These are phyloP conservation scores for Sorex maritimensis DNA, from an alignment of 2,797 vertebrate genomes.

Conservation along the genomic window DNA sequence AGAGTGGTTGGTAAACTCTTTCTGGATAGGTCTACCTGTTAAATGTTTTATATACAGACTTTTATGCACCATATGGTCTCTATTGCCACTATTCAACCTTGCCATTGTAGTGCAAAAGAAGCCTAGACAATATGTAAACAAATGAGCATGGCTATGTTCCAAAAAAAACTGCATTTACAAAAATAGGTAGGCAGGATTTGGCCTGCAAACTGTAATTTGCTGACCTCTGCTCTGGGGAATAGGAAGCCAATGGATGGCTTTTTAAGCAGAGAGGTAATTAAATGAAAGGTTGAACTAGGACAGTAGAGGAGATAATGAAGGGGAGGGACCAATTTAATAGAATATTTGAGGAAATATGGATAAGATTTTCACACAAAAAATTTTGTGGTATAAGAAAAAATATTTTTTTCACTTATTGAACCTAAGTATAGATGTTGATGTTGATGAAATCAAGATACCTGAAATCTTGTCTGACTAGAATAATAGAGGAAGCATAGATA, in stretches of 20 bases:
- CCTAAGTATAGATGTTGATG: not conserved
- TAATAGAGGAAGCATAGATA: not conserved
- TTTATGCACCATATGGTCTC: not conserved
- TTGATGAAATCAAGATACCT: not conserved
- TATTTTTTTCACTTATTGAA: not conserved
- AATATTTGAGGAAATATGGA: slow-evolving; percentile 12
- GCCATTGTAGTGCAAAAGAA: not conserved
- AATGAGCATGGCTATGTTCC: not conserved
- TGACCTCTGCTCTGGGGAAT: slow-evolving; percentile 41
- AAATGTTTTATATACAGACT: not conserved
- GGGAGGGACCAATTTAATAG: not conserved
- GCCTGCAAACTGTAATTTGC: not conserved
- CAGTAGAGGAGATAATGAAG: not conserved
- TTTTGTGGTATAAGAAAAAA: too few relatives aligned
- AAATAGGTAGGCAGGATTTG: slow-evolving; percentile 66
- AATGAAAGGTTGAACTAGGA: slow-evolving; percentile 10
- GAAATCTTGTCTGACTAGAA: not conserved
- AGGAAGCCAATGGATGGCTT: not conserved
- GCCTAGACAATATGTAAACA: not conserved
- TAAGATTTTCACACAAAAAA: not conserved
- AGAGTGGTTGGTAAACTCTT: not conserved
- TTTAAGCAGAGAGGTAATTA: slow-evolving; percentile 63
- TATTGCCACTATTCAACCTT: slow-evolving; percentile 32
- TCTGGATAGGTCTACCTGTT: not conserved
- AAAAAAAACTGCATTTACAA: slow-evolving; percentile 25